These are phyloP conservation scores for Limulus polyphemus DNA, from an alignment of 2,888 invertebrate genomes.

Conservation along the genomic window DNA sequence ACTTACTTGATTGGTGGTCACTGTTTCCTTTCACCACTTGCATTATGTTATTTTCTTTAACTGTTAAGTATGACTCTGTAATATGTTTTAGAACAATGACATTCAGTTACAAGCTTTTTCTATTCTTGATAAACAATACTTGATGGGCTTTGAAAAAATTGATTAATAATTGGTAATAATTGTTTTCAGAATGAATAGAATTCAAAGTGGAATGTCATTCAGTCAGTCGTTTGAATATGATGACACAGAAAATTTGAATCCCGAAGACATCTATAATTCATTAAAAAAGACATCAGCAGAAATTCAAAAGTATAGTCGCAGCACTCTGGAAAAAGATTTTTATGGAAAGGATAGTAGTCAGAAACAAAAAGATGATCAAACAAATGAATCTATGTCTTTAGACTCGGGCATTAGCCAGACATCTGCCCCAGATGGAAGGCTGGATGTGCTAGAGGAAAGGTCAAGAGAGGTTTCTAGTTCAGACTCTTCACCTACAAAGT, in stretches of 20 bases:
- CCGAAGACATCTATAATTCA: conserved; percentile 58
- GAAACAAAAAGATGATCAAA: not conserved
- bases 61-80: too few relatives aligned
- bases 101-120: too few relatives aligned
- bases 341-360: conserved; percentile 15
- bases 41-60: too few relatives aligned
- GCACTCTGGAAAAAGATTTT: conserved; percentile 35
- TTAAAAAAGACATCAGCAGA: conserved; percentile 82
- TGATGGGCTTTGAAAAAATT: too few relatives aligned
- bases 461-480: conserved; percentile 35
- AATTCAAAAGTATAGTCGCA: conserved; percentile 79
- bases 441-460: conserved; percentile 45
- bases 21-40: too few relatives aligned
- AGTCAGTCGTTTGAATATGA: conserved; percentile 28
- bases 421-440: conserved; percentile 46
- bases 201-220: conserved; percentile 19
- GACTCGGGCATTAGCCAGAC: conserved; percentile 81
- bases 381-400: conserved; percentile 46
- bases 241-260: conserved; percentile 45
- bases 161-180: not conserved
- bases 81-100: too few relatives aligned
- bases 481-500: too few relatives aligned
- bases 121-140: too few relatives aligned
- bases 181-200: conserved; percentile 10
- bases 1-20: too few relatives aligned